Evolutionary conservation across 2,113 vertebrate genomes (phyloP).

Genomic region (Ptilorrhoa leucosticta): DNA sequence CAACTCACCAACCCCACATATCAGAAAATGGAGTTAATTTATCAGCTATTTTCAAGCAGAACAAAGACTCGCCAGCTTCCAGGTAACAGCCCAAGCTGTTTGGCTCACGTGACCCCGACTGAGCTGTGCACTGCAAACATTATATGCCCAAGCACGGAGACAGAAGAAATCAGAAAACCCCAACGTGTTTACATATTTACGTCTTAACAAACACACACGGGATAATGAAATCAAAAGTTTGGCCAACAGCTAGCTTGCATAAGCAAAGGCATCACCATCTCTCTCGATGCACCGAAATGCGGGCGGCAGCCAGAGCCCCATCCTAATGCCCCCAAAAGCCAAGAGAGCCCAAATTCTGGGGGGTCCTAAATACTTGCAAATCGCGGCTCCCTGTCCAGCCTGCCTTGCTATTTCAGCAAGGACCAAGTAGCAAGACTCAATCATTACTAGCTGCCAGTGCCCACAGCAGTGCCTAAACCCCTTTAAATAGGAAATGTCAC

Average conservation of each 20-base stretch:
- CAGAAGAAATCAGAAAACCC: background rate
- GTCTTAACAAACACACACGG: background rate
- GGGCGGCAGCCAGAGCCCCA: background rate
- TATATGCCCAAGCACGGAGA: background rate
- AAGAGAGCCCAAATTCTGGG: background rate
- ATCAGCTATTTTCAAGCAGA: slow-evolving; percentile 29
- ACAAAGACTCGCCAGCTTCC: slow-evolving; percentile 38
- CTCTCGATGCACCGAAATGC: background rate
- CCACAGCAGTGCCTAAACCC: background rate
- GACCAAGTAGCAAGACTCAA: background rate
- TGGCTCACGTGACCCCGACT: background rate
- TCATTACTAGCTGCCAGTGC: background rate
- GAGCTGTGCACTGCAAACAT: slow-evolving; percentile 4
- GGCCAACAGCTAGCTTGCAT: background rate
- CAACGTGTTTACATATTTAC: background rate
- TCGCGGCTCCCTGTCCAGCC: background rate
- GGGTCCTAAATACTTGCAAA: background rate
- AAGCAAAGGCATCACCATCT: background rate
- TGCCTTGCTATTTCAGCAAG: background rate
- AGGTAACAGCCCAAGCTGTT: slow-evolving; percentile 42
- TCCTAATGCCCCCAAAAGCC: background rate
- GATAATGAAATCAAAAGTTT: background rate
- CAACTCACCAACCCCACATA: background rate
- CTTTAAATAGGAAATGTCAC: background rate
- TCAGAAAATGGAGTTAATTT: slow-evolving; percentile 40